Conservation (phyloP, 2,113 vertebrate genomes). For the Pollimyrus isidori region DNA sequence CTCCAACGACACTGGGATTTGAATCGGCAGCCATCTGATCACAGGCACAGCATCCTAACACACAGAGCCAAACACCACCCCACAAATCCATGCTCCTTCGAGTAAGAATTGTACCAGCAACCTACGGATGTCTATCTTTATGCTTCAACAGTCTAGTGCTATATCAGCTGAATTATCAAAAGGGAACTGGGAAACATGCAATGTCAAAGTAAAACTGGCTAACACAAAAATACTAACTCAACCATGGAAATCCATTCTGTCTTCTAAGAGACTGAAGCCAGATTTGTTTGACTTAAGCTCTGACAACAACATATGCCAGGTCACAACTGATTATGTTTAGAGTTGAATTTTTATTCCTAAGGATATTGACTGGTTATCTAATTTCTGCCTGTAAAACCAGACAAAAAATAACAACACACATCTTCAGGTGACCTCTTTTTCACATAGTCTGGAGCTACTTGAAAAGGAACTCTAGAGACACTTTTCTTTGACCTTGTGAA, state of each 20-base stretch:
- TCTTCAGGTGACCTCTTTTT: background rate
- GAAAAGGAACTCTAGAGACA: background rate
- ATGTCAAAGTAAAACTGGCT: background rate
- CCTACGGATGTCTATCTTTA: background rate
- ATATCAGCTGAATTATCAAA: background rate
- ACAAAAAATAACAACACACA: background rate
- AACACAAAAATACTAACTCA: background rate
- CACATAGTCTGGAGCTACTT: background rate
- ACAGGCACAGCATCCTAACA: background rate
- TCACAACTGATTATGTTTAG: background rate
- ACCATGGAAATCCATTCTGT: background rate
- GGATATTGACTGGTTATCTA: background rate
- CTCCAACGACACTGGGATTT: background rate
- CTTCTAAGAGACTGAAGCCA: background rate
- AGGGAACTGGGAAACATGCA: background rate
- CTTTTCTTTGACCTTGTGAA: background rate
- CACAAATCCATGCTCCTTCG: background rate
- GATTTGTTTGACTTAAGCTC: background rate
- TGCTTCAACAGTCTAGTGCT: background rate
- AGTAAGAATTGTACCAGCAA: background rate
- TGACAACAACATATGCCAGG: background rate
- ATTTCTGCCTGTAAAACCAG: background rate
- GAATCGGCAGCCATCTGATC: background rate
- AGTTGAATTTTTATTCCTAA: background rate
- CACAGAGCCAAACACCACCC: background rate